These are phyloP conservation scores for Rhinolophus ferrumequinum DNA, from an alignment of 2,113 vertebrate genomes.

Conservation along the genomic window DNA sequence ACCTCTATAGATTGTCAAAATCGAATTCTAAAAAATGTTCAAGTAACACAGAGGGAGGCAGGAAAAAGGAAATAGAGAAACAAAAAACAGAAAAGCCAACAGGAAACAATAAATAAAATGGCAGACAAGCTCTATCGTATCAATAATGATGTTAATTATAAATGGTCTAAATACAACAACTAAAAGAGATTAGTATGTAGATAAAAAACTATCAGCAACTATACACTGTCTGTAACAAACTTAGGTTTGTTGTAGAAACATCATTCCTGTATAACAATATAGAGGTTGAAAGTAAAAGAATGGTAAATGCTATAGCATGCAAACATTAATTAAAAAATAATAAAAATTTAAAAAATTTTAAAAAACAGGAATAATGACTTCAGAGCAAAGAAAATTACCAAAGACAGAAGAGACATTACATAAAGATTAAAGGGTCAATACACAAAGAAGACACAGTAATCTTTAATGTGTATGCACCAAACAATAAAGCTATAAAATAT, in stretches of 20 bases:
- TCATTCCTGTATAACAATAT: background rate
- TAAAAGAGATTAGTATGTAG: background rate
- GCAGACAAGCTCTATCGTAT: background rate
- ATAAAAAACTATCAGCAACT: background rate
- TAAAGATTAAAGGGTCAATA: background rate
- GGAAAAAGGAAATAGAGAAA: background rate
- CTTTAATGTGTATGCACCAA: background rate
- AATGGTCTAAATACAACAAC: background rate
- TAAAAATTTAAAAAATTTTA: background rate
- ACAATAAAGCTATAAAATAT: background rate
- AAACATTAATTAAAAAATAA: background rate
- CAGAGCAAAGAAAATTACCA: background rate
- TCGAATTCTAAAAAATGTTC: conserved; percentile 9
- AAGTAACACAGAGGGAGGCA: background rate
- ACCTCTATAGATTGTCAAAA: background rate
- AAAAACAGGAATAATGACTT: background rate
- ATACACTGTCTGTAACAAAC: background rate
- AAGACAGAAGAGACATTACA: background rate
- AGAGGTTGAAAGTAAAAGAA: conserved; percentile 17
- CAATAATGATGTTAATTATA: background rate
- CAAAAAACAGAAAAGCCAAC: background rate
- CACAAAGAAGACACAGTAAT: background rate
- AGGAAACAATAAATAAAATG: background rate
- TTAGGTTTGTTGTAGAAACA: background rate
- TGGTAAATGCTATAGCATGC: background rate